Evolutionary conservation across 2,888 invertebrate species (phyloP).

Genomic region (Agrotis segetum): DNA sequence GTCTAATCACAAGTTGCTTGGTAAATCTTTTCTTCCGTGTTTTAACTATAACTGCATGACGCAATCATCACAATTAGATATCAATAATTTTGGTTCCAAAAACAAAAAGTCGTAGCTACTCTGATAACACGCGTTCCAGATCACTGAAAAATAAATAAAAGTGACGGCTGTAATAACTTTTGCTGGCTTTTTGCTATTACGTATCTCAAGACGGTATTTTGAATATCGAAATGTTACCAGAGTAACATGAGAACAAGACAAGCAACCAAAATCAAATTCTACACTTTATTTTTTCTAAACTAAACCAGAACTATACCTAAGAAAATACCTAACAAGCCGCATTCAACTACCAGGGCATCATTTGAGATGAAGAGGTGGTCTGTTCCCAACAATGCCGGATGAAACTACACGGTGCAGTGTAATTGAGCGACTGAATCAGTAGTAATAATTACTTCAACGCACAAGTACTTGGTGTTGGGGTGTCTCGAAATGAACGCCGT

Average conservation of each 20-base stretch:
- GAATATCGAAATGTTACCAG: neutral
- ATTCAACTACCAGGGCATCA: no score
- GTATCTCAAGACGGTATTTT: no score
- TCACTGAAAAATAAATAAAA: no score
- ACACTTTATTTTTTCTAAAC: neutral
- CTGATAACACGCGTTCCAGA: no score
- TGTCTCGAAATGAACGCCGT: conserved; percentile 60
- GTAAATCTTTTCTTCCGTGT: no score
- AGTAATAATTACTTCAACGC: conserved; percentile 71
- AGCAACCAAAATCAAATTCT: neutral
- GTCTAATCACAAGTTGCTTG: no score
- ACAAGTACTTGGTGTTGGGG: conserved; percentile 59
- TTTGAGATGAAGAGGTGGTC: conserved; percentile 11
- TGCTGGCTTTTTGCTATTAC: no score
- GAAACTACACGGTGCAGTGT: conserved; percentile 13
- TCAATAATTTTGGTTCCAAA: no score
- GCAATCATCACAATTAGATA: no score
- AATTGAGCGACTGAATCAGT: conserved; percentile 57
- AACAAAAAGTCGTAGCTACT: no score
- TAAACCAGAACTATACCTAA: conserved; percentile 6
- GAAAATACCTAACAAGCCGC: conserved; percentile 15
- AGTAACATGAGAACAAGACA: neutral
- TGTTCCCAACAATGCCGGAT: neutral
- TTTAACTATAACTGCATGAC: no score
- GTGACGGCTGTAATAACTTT: no score